Conservation (phyloP, 2,888 invertebrate genomes). For the Chirona hameri region DNA sequence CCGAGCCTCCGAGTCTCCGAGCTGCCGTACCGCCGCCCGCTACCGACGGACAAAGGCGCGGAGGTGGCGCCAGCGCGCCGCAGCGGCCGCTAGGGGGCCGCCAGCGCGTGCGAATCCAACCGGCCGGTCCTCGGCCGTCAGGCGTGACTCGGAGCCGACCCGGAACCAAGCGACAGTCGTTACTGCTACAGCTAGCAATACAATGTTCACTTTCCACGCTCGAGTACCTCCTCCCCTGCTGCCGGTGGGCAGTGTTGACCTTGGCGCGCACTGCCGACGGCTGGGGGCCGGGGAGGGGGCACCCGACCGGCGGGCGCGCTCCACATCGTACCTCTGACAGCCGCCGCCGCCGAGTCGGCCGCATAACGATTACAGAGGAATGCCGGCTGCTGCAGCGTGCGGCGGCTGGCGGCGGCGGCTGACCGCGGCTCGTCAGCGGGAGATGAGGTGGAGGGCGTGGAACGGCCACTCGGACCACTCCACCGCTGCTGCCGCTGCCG, state of each 20-base stretch:
- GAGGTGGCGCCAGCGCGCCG: slow-evolving; percentile 4
- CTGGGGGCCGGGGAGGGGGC: too few relatives aligned
- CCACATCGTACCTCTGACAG: not conserved
- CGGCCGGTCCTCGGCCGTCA: too few relatives aligned
- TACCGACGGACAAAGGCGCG: not conserved
- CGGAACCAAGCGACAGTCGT: not conserved
- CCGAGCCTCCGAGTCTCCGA: not conserved
- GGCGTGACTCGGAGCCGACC: too few relatives aligned
- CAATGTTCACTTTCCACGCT: not conserved
- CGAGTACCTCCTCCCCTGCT: not conserved
- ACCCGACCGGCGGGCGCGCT: too few relatives aligned
- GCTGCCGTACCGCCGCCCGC: not conserved
- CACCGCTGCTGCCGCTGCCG: not conserved
- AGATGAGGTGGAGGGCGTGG: not conserved
- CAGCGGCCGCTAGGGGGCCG: slow-evolving; percentile 5
- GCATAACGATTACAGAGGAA: not conserved
- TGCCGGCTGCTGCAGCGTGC: not conserved
- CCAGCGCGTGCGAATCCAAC: not conserved
- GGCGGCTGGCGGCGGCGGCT: not conserved
- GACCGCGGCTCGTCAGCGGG: not conserved
- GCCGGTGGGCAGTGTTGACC: not conserved
- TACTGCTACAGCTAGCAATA: not conserved
- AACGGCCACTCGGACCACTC: not conserved
- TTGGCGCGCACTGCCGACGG: not conserved
- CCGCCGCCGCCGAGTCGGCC: not conserved